phyloP scores from a whole-genome alignment of 2,888 invertebrate genomes.

The Dinocampus coccinellae region DNA sequence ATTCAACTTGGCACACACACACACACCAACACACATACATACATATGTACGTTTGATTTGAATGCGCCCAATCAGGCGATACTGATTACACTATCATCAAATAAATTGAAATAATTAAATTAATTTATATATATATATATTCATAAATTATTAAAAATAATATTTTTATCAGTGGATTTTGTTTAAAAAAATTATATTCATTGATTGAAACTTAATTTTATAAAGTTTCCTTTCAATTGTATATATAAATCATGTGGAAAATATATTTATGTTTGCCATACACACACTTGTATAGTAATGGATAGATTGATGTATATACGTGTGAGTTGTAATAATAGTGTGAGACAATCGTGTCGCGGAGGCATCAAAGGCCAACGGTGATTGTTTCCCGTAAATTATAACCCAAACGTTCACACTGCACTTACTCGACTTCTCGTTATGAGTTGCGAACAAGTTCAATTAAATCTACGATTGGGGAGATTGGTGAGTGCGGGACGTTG shows the following conservation, averaged over 20 bases:
- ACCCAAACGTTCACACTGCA: slow-evolving; percentile 53
- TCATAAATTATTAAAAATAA: too few relatives aligned
- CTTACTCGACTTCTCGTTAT: slow-evolving; percentile 69
- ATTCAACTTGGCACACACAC: not conserved
- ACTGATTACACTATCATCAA: not conserved
- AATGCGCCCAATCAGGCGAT: not conserved
- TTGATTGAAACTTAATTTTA: too few relatives aligned
- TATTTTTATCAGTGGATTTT: too few relatives aligned
- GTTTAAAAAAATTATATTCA: too few relatives aligned
- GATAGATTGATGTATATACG: not conserved
- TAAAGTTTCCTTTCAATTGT: too few relatives aligned
- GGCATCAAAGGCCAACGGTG: slow-evolving; percentile 65
- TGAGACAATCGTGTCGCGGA: slow-evolving; percentile 39
- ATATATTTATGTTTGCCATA: not conserved
- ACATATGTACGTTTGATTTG: not conserved
- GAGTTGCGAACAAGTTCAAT: slow-evolving; percentile 70
- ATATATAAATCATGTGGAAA: too few relatives aligned
- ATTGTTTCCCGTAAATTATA: slow-evolving; percentile 70
- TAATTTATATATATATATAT: too few relatives aligned
- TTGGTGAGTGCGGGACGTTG: slow-evolving; percentile 1
- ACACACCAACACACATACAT: not conserved
- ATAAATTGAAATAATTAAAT: not conserved
- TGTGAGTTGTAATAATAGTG: not conserved
- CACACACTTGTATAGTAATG: not conserved
- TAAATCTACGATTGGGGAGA: slow-evolving; percentile 55